These are phyloP conservation scores for Todus mexicanus DNA, from an alignment of 2,797 vertebrate species.

Conservation along the genomic window DNA sequence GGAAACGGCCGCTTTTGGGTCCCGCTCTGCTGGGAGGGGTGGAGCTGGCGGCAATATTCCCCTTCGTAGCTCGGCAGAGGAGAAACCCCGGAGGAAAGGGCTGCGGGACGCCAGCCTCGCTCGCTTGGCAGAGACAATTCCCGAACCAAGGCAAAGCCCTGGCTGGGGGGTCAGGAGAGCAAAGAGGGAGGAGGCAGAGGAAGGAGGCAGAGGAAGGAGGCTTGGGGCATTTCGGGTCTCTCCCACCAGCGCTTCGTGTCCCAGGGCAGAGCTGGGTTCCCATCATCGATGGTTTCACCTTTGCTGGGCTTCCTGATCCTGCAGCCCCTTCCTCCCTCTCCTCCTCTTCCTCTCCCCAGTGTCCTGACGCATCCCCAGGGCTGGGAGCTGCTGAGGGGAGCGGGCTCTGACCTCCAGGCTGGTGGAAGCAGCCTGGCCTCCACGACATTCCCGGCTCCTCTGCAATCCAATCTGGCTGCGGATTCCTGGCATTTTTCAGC, in stretches of 20 bases:
- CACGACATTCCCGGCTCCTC: not conserved
- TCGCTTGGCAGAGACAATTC: not conserved
- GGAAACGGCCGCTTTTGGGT: slow-evolving; percentile 58
- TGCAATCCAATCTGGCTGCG: not conserved
- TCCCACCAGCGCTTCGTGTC: not conserved
- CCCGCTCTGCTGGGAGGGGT: not conserved
- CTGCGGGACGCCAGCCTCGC: not conserved
- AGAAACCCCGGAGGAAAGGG: not conserved
- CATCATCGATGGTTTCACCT: not conserved
- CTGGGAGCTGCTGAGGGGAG: not conserved
- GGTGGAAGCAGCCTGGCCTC: not conserved
- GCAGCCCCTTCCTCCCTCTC: not conserved
- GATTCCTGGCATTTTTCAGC: slow-evolving; percentile 33
- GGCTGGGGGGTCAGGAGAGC: not conserved
- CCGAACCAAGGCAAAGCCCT: not conserved
- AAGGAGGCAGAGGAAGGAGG: not conserved
- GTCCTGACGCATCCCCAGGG: not conserved
- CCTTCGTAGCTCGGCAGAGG: not conserved
- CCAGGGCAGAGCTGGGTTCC: not conserved
- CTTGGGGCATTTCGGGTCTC: not conserved
- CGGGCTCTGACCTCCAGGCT: not conserved
- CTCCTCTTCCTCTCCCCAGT: not conserved
- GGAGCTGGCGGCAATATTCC: not conserved
- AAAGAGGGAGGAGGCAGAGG: not conserved
- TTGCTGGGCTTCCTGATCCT: fast-evolving